Evolutionary conservation across 2,888 invertebrate species (phyloP).

Genomic region (Brachyptera putata): DNA sequence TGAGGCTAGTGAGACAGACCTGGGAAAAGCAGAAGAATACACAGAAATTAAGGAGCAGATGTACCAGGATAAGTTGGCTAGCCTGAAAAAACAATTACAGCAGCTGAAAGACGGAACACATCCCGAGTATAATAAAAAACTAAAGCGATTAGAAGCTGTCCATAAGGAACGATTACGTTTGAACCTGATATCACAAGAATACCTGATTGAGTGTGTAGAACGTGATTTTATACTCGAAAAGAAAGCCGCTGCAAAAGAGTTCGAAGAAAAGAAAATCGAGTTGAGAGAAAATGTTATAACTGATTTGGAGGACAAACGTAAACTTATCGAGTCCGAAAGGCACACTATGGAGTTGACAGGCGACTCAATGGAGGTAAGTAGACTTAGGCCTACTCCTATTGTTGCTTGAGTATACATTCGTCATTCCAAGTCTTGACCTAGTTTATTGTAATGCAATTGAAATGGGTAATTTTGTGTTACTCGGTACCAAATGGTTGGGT

Average conservation of each 20-base stretch:
- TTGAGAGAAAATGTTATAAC: conserved; percentile 81
- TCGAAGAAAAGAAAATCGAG: conserved; percentile 92
- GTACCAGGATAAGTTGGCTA: conserved; percentile 86
- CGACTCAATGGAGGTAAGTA: conserved; percentile 54
- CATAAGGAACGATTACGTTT: conserved; percentile 73
- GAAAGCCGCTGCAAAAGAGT: conserved; percentile 84
- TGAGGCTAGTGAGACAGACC: conserved; percentile 95
- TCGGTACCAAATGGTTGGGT: too few relatives aligned
- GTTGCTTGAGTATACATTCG: too few relatives aligned
- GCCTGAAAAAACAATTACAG: conserved; percentile 82
- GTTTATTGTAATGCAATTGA: too few relatives aligned
- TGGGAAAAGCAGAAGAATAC: conserved; percentile 71
- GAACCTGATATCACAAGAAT: conserved; percentile 73
- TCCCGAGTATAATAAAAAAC: conserved; percentile 77
- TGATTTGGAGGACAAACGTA: conserved; percentile 90
- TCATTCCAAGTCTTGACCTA: too few relatives aligned
- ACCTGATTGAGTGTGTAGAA: conserved; percentile 81
- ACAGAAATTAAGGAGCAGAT: conserved; percentile 87
- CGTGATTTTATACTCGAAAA: conserved; percentile 84
- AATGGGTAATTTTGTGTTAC: too few relatives aligned
- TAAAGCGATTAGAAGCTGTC: conserved; percentile 76
- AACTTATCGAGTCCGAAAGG: conserved; percentile 83
- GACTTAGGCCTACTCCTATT: not conserved
- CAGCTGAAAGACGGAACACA: conserved; percentile 82
- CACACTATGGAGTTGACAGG: conserved; percentile 86